Evolutionary conservation across 2,888 invertebrate genomes (phyloP).

Genomic region (Stramonita haemastoma): DNA sequence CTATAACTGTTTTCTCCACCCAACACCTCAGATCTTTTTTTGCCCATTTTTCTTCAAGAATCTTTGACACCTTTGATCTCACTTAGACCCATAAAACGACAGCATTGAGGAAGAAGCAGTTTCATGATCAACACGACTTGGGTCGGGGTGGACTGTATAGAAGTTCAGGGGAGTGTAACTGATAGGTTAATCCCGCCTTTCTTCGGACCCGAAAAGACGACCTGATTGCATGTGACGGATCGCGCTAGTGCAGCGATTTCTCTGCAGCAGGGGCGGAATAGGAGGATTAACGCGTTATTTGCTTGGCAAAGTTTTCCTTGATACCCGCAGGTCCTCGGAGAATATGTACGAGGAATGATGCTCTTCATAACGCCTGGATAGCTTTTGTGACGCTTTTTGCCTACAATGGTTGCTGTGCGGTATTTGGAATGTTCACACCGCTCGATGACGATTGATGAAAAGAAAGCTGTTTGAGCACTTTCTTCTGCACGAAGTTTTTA

Average conservation of each 20-base stretch:
- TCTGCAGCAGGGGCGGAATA: background rate
- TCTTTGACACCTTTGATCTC: background rate
- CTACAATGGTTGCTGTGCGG: background rate
- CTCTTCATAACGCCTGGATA: no score
- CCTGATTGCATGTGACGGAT: background rate
- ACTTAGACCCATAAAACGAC: background rate
- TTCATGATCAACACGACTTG: background rate
- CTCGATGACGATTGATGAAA: background rate
- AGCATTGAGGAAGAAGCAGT: background rate
- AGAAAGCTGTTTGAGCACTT: background rate
- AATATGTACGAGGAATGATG: background rate
- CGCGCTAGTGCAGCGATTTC: background rate
- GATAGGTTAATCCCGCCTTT: background rate
- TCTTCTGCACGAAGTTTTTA: no score
- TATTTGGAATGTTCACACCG: background rate
- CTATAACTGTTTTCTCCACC: no score
- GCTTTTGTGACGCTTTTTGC: background rate
- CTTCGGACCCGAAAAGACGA: background rate
- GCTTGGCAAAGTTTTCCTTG: background rate
- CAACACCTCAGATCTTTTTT: no score
- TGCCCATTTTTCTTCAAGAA: background rate
- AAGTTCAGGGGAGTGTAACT: background rate
- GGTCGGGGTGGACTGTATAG: background rate
- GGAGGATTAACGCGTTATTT: conserved; percentile 16
- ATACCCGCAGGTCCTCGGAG: background rate